Evolutionary conservation across 92 coral and sea anemone species (phyloP).

Genomic region (Metridium senile): DNA sequence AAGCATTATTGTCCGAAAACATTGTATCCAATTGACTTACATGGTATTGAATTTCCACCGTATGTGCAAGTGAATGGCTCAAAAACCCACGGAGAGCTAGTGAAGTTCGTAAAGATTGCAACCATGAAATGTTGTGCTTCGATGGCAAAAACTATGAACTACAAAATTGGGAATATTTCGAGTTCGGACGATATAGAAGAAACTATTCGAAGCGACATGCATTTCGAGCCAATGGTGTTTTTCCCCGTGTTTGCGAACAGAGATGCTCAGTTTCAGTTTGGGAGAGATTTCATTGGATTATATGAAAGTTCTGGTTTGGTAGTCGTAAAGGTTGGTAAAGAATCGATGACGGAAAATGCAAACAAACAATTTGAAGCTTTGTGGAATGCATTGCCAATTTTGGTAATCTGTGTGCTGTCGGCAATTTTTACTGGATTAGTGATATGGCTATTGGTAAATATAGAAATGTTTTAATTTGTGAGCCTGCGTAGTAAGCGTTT

Average conservation of each 20-base stretch:
- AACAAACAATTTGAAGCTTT: neutral
- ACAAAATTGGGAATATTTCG: neutral
- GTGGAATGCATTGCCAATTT: neutral
- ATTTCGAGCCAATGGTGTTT: neutral
- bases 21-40: neutral
- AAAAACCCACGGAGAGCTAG: neutral
- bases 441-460: constrained; percentile 7
- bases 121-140: neutral
- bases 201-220: neutral
- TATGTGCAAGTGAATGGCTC: neutral
- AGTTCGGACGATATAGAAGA: neutral
- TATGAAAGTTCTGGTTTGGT: constrained; percentile 9
- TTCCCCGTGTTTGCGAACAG: constrained; percentile 16
- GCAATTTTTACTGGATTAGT: neutral
- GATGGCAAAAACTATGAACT: neutral
- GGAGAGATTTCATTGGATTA: neutral
- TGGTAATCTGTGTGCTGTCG: neutral
- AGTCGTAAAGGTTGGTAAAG: neutral
- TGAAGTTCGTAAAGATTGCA: neutral
- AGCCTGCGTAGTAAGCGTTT: neutral
- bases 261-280: neutral
- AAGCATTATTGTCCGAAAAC: neutral
- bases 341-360: neutral
- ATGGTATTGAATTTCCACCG: neutral
- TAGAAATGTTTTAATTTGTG: neutral